Conservation (phyloP, 2,113 vertebrate species). For the Anoura caudifer region DNA sequence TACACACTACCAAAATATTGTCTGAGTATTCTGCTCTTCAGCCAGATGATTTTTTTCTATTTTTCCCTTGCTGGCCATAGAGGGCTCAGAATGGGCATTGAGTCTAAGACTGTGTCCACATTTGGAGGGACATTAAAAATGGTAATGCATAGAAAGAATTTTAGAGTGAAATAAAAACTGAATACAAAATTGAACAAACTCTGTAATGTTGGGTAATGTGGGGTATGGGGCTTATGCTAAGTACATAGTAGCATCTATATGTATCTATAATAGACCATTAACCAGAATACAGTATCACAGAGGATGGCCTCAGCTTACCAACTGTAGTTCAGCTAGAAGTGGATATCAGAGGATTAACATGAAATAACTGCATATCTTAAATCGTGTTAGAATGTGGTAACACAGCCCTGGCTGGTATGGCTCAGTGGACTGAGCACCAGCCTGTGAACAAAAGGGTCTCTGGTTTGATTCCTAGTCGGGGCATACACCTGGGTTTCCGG, state of each 20-base stretch:
- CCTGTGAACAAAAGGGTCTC: too few relatives aligned
- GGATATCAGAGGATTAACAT: background rate
- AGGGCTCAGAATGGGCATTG: background rate
- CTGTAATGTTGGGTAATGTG: background rate
- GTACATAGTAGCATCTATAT: background rate
- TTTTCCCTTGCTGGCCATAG: background rate
- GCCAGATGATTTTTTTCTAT: background rate
- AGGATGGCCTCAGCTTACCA: background rate
- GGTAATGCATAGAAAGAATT: background rate
- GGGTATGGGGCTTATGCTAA: background rate
- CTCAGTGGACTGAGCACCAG: too few relatives aligned
- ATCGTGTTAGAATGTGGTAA: background rate
- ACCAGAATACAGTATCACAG: background rate
- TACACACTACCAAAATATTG: background rate
- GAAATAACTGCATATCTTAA: background rate
- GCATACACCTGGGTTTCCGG: too few relatives aligned
- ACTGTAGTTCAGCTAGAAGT: background rate
- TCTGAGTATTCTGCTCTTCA: background rate
- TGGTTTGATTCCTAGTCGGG: too few relatives aligned
- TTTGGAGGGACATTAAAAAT: background rate
- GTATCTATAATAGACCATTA: background rate
- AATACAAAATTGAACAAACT: background rate
- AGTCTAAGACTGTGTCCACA: background rate
- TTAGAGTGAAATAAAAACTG: background rate
- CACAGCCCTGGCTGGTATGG: background rate